Base-by-base conservation (phyloP, 2,888 invertebrate species). In the Timema podura region DNA sequence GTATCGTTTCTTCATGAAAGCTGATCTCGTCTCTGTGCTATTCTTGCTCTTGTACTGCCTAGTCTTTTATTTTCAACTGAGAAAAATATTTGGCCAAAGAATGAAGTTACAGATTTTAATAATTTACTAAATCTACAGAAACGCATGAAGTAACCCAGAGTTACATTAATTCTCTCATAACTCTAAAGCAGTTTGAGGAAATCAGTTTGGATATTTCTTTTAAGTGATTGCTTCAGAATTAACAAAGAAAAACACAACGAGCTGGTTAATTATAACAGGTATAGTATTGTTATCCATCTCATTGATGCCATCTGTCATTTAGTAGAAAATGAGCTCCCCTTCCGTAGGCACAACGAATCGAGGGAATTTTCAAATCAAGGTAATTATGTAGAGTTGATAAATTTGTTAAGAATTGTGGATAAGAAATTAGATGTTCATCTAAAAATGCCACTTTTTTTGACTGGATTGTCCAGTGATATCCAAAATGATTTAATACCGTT, bases 311-410 rank as follows among this genome's bases (percentile, higher is more conserved):
- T 45, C 8, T 70, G 64, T 48, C 16, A 47, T 9, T 45, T 70
- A 9, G 68, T 11, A 11, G 67, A 70, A 49, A 49, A 46, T 10
- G 70, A 70, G 48, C 44, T 57, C 5, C 6, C 67, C 13, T 68
- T 70, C 54, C 10, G 68, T 10, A 68, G 64, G 1, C 70, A 70
- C 61, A 47, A 68, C 13, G 67, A 70, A 61, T 46, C 30, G 30
- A 11, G n/a, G 5, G 15, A 48, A 11, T 68, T 64, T n/a, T 10
- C 9, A n/a, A 59, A 68, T 45, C 13, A 16, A n/a, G 65, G 57
- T n/a, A 68, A 71, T 44, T 64, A 71, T 61, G 15, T 68, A 6
- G 65, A 68, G 51, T 54, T 79, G 6, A 11, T 71, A 45, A 30
- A 16, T 45, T 48, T 65, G 30, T 9, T 68, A 15, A 15, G 30